Evolutionary conservation across 2,797 vertebrate genomes (phyloP).

Genomic region (Sebastes ruberrimus): DNA sequence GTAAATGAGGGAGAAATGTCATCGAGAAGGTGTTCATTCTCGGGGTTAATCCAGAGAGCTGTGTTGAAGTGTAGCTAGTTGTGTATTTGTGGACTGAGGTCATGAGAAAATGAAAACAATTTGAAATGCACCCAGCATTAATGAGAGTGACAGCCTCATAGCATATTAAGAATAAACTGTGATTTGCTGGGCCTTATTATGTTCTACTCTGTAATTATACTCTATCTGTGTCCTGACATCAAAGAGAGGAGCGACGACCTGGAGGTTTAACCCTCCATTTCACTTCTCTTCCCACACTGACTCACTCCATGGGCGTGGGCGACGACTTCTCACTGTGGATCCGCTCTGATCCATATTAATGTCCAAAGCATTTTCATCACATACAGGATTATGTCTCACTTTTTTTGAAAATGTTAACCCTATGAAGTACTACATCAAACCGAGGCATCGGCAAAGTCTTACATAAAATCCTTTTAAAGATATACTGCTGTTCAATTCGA

Average conservation of each 20-base stretch:
- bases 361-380: conserved; percentile 61
- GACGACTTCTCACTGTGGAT: conserved; percentile 47
- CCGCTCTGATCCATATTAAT: conserved; percentile 66
- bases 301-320: conserved; percentile 41
- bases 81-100: conserved; percentile 21
- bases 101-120: conserved; percentile 41
- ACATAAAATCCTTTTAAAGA: conserved; percentile 1
- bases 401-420: conserved; percentile 41
- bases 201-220: conserved; percentile 48
- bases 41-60: conserved; percentile 30
- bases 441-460: neutral
- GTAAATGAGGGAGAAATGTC: conserved; percentile 34
- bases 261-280: conserved; percentile 66
- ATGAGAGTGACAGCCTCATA: conserved; percentile 51
- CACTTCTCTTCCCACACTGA: conserved; percentile 35
- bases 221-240: conserved; percentile 53
- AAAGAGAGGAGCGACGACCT: conserved; percentile 56
- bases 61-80: conserved; percentile 2
- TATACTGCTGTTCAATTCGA: neutral
- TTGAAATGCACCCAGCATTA: conserved; percentile 53
- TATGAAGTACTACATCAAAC: conserved; percentile 7
- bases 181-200: conserved; percentile 43
- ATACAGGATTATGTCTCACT: conserved; percentile 37
- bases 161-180: conserved; percentile 50
- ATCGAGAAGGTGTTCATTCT: conserved; percentile 31